phyloP scores from a whole-genome alignment of 2,113 vertebrate genomes.

The Elachura formosa region DNA sequence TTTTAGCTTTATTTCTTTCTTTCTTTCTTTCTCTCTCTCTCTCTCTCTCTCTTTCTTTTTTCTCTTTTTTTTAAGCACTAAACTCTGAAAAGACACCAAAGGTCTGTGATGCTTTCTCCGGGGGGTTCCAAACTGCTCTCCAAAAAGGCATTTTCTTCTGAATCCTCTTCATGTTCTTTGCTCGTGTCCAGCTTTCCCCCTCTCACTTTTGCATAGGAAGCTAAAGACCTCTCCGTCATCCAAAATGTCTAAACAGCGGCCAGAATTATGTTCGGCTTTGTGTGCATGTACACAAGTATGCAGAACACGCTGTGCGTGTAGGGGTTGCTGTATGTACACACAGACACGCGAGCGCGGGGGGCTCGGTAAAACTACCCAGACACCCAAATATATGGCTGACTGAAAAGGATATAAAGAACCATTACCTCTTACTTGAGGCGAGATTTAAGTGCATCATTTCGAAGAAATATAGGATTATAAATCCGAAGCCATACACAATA shows the following conservation, averaged over 20 bases:
- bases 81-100: not conserved
- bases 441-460: constrained; percentile 44
- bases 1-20: too few species aligned
- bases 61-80: not conserved
- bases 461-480: constrained; percentile 53
- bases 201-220: not conserved
- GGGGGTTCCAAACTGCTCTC: not conserved
- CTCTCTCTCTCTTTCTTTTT: too few species aligned
- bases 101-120: not conserved
- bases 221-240: constrained; percentile 10
- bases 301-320: constrained; percentile 23
- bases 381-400: not conserved
- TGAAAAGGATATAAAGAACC: constrained; percentile 50
- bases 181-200: not conserved
- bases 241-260: not conserved
- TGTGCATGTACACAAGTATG: not conserved
- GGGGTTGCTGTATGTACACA: constrained; percentile 38
- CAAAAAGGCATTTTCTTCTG: not conserved
- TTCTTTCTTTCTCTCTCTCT: too few species aligned
- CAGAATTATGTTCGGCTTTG: constrained; percentile 31
- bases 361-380: not conserved
- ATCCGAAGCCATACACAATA: constrained; percentile 48
- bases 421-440: constrained; percentile 44
- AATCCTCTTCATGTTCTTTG: not conserved
- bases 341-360: constrained; percentile 2